Base-by-base conservation (phyloP, 1,140 invertebrate genomes). In the Pemphigus obesinymphae region DNA sequence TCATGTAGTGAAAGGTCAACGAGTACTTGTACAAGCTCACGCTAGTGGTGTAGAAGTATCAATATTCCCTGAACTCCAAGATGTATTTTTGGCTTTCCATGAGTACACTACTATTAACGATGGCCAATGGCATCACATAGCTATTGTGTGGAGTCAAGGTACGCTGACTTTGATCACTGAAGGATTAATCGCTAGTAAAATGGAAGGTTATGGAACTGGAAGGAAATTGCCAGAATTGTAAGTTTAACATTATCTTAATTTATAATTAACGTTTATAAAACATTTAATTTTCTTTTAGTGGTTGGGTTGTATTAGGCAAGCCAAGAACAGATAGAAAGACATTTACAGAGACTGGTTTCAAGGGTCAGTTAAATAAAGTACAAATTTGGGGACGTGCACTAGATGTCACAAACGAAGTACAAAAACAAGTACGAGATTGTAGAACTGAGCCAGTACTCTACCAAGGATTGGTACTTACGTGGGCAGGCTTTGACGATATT, bases 91-190 rank as follows among this genome's bases (percentile, higher is more conserved):
- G 26, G 94, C 93, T 85, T 98, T 96, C 87, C 91, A 92, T 75
- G 94, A 96, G 86, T 97, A 94, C 84, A 95, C 97, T 4, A 96
- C 95, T 0, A 93, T 98, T 29, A 98, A 97, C 85, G 96, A 98
- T 85, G 96, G 96, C 13, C 94, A 97, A 86, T 98, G 96, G 97
- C 97, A 98, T 89, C 96, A 98, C 86, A 91, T 98, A 23, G 95
- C 96, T 23, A 89, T 98, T 31, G 93, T 97, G 20, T 98, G 96
- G 96, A 92, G 95, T 84, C 92, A 95, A 20, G 94, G 94, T 82
- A 92, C 94, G 86, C 87, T 97, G 31, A 93, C 93, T 66, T 88
- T 98, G 6, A 95, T 97, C 48, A 97, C 96, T 0, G 96, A 98
- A 90, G 96, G 94, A 43, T 89, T 97, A 13, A 96, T 97, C 83